A percentile compares a stretch with the other conserved stretches of the same genome.
Conservation (phyloP, 2,888 invertebrate genomes). For the Ptilodon capucinus region DNA sequence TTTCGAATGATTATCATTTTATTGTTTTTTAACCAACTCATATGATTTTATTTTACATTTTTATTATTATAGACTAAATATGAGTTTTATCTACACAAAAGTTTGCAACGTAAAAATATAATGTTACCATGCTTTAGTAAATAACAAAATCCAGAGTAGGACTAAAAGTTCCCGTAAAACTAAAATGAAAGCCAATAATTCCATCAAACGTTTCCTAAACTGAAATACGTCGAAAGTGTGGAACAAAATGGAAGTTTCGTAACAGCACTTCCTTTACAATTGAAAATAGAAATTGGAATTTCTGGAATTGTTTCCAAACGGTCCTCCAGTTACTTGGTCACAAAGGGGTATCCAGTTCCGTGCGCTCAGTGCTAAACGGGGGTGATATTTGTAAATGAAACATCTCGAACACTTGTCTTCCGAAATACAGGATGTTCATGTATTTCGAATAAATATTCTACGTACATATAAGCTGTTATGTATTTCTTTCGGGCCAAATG, state of each 20-base stretch:
- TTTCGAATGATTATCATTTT: not conserved
- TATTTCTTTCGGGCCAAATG: too few species aligned
- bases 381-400: conserved; percentile 15
- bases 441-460: not conserved
- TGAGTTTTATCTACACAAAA: too few species aligned
- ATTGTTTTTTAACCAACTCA: too few species aligned
- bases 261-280: conserved; percentile 7
- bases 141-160: too few species aligned
- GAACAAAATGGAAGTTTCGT: not conserved
- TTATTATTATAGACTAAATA: too few species aligned
- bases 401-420: conserved; percentile 11
- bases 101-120: too few species aligned
- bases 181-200: not conserved
- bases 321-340: conserved; percentile 22
- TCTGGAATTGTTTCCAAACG: conserved; percentile 19
- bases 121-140: too few species aligned
- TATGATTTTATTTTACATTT: too few species aligned
- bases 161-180: too few species aligned
- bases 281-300: conserved; percentile 18
- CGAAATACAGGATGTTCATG: conserved; percentile 5
- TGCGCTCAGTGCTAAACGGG: conserved; percentile 11
- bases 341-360: conserved; percentile 24
- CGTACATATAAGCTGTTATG: too few species aligned
- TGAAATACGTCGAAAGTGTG: not conserved
- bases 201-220: not conserved